Evolutionary conservation across 1,140 invertebrate species (phyloP).

Genomic region (Drosophila orosa): DNA sequence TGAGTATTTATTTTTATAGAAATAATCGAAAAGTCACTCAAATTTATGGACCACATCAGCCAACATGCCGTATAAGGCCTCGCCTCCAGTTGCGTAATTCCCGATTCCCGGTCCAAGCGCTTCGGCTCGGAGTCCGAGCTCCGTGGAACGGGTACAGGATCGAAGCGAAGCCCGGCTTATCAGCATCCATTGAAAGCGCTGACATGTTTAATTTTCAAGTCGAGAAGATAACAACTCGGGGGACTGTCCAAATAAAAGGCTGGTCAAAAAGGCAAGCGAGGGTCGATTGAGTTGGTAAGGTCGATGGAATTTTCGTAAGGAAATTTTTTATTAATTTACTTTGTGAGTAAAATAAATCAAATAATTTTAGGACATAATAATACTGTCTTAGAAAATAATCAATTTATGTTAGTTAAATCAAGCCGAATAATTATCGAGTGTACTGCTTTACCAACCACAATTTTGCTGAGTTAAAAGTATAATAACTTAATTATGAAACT

Average conservation of each 20-base stretch:
- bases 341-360: background rate
- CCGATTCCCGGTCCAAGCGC: background rate
- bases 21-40: slow-evolving; percentile 76
- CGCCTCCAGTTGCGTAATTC: slow-evolving; percentile 47
- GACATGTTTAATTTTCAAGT: slow-evolving; percentile 77
- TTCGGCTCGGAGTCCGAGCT: background rate
- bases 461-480: too few relatives aligned
- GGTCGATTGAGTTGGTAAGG: background rate
- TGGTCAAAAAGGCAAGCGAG: slow-evolving; percentile 32
- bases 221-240: slow-evolving; percentile 49
- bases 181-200: slow-evolving; percentile 65
- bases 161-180: slow-evolving; percentile 39
- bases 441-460: too few relatives aligned
- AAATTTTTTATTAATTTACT: background rate
- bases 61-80: slow-evolving; percentile 42
- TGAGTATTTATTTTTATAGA: slow-evolving; percentile 80
- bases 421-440: too few relatives aligned
- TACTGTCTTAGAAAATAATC: too few relatives aligned
- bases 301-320: too few relatives aligned
- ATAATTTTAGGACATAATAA: too few relatives aligned
- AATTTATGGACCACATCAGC: slow-evolving; percentile 69
- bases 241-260: slow-evolving; percentile 44
- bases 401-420: too few relatives aligned
- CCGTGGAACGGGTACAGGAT: background rate
- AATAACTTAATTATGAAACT: too few relatives aligned